Conservation (phyloP, 2,797 vertebrate species). For the Sebastes matsubarae region DNA sequence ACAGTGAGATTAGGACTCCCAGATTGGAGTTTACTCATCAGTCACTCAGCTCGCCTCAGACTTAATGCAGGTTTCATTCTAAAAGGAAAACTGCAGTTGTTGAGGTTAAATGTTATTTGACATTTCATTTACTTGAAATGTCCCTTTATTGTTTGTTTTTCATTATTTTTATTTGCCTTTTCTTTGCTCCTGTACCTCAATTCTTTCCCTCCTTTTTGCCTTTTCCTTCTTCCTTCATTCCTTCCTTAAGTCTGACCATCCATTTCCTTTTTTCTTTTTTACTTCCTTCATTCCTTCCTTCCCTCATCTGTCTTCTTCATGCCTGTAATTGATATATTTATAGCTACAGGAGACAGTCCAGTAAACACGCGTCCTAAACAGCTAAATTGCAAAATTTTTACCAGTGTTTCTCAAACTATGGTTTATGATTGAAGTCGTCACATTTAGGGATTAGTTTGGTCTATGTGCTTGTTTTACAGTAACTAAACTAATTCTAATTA, state of each 20-base stretch:
- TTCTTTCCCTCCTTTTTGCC: background rate
- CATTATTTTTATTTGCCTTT: background rate
- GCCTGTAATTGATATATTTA: background rate
- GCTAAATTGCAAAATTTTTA: background rate
- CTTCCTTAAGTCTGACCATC: background rate
- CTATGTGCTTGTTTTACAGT: background rate
- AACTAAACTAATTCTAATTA: background rate
- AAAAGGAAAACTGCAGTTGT: background rate
- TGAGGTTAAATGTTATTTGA: background rate
- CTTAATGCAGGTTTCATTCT: background rate
- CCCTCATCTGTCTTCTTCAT: background rate
- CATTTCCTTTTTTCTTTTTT: background rate
- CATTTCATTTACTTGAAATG: background rate
- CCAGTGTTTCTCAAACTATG: background rate
- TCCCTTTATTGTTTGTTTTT: background rate
- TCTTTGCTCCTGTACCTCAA: background rate
- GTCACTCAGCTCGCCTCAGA: background rate
- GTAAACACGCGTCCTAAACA: background rate
- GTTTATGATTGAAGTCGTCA: background rate
- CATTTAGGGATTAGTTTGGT: background rate
- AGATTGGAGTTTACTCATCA: background rate
- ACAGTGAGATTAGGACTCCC: slow-evolving; percentile 3
- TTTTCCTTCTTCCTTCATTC: background rate
- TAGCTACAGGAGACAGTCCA: background rate
- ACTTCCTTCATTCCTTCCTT: background rate